Percentiles rank a stretch among this genome's conserved stretches.
Conservation (phyloP, 2,113 vertebrate species). For the Ia io region DNA sequence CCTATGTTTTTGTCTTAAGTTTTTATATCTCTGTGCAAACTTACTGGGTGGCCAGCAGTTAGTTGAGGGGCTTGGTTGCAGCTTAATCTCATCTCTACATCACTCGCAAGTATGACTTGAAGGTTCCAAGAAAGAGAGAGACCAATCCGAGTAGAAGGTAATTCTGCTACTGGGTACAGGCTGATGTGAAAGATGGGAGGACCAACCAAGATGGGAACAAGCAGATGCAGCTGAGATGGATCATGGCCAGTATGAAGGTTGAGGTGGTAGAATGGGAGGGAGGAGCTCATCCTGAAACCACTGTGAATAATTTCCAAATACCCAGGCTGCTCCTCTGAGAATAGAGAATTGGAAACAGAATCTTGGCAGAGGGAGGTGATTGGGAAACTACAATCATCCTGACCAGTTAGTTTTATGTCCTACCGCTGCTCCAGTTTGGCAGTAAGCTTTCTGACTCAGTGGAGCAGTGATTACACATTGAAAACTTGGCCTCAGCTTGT, state of each 20-base stretch:
- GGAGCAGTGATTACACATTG: background rate
- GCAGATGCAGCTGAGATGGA: too few species aligned
- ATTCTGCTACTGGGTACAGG: background rate
- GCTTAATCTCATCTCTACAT: background rate
- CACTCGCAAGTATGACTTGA: background rate
- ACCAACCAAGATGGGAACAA: background rate
- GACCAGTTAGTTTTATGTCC: conserved; percentile 27
- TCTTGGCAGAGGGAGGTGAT: conserved; percentile 5
- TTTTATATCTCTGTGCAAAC: background rate
- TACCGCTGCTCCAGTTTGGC: conserved; percentile 11
- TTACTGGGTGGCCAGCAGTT: background rate
- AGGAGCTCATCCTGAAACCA: background rate
- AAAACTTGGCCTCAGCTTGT: background rate
- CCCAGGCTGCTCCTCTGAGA: conserved; percentile 39
- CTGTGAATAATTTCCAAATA: conserved; percentile 32
- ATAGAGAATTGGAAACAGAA: conserved; percentile 52
- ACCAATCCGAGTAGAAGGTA: background rate
- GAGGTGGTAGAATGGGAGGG: background rate
- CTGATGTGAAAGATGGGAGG: background rate
- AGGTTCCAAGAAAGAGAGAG: background rate
- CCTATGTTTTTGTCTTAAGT: background rate
- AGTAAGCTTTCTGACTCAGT: conserved; percentile 29
- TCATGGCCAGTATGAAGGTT: background rate
- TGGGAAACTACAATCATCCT: conserved; percentile 45
- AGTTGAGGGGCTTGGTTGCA: background rate